Evolutionary conservation across 2,888 invertebrate genomes (phyloP).

Genomic region (Lordiphosa fenestrarum): DNA sequence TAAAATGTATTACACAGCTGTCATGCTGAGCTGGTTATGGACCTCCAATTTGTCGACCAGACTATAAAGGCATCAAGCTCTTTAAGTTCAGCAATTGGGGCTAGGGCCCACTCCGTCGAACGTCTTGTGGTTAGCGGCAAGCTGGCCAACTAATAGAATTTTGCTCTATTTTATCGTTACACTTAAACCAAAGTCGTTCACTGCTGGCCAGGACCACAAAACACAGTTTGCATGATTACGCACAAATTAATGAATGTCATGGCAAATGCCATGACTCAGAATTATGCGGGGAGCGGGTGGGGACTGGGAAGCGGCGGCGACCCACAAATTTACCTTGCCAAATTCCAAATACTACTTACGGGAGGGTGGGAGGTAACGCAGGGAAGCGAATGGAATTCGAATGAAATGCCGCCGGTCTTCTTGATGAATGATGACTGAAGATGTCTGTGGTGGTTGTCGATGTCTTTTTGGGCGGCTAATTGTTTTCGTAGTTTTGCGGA

Average conservation of each 20-base stretch:
- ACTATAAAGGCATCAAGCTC: slow-evolving; percentile 5
- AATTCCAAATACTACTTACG: neutral
- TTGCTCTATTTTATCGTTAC: slow-evolving; percentile 8
- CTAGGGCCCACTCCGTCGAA: too few relatives aligned
- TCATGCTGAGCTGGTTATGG: slow-evolving; percentile 1
- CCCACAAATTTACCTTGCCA: slow-evolving; percentile 10
- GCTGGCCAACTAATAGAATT: slow-evolving; percentile 11
- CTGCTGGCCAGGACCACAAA: slow-evolving; percentile 1
- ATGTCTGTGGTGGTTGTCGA: neutral
- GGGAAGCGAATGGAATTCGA: slow-evolving; percentile 1
- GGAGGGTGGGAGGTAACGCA: too few relatives aligned
- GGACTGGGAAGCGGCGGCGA: too few relatives aligned
- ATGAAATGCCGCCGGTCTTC: neutral
- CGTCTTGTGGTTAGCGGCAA: too few relatives aligned
- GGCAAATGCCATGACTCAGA: slow-evolving; percentile 26
- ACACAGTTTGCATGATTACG: slow-evolving; percentile 18
- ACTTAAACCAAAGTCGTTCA: neutral
- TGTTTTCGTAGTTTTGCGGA: slow-evolving; percentile 4
- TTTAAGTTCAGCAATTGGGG: slow-evolving; percentile 1
- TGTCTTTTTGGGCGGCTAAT: slow-evolving; percentile 1
- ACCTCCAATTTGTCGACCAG: slow-evolving; percentile 7
- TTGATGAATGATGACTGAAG: slow-evolving; percentile 1
- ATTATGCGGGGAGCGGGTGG: too few relatives aligned
- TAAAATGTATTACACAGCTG: slow-evolving; percentile 11
- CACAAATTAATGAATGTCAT: slow-evolving; percentile 30